phyloP scores from a whole-genome alignment of 2,888 invertebrate genomes.

The Epistrophella euchroma region DNA sequence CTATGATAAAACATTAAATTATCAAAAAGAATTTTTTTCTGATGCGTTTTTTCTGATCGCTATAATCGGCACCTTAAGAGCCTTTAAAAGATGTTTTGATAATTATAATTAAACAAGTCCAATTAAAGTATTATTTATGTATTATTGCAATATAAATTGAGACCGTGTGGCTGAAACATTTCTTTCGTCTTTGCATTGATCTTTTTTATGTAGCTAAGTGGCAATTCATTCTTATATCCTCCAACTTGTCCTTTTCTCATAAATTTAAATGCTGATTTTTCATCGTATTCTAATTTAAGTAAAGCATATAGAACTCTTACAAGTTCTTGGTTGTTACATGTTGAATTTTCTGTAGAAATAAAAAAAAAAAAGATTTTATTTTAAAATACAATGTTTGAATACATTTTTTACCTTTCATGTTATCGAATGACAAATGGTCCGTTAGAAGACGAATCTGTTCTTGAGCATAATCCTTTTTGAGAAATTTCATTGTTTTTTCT shows the following conservation, averaged over 20 bases:
- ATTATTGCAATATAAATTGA: slow-evolving; percentile 30
- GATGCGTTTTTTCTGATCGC: too few species aligned
- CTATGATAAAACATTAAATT: too few species aligned
- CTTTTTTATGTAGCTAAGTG: neutral
- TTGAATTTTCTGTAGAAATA: slow-evolving; percentile 6
- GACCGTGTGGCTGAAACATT: slow-evolving; percentile 21
- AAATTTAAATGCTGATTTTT: slow-evolving; percentile 30
- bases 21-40: too few species aligned
- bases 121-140: too few species aligned
- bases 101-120: too few species aligned
- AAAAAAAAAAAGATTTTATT: too few species aligned
- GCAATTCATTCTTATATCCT: slow-evolving; percentile 23
- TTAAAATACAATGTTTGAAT: too few species aligned
- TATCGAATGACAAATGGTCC: slow-evolving; percentile 44
- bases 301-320: neutral
- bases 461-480: slow-evolving; percentile 3
- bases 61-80: too few species aligned
- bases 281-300: neutral
- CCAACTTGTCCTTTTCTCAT: slow-evolving; percentile 47
- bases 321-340: slow-evolving; percentile 32
- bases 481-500: neutral
- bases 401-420: slow-evolving; percentile 40
- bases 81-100: too few species aligned
- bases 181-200: slow-evolving; percentile 25
- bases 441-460: neutral